phyloP scores from a whole-genome alignment of 2,888 invertebrate genomes.

The Argyra leucocephala region DNA sequence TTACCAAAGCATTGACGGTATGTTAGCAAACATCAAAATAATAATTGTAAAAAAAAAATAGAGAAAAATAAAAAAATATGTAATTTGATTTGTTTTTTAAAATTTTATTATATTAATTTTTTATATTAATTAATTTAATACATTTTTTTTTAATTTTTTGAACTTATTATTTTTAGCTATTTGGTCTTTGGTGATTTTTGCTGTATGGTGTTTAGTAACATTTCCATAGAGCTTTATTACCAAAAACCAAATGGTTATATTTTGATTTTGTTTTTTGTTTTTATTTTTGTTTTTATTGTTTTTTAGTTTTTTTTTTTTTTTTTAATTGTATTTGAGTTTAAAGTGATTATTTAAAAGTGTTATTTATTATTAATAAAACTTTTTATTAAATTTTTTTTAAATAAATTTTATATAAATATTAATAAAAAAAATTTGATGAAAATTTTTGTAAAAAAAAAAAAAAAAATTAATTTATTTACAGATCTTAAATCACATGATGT shows the following conservation, averaged over 20 bases:
- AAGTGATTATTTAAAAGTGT: too few species aligned
- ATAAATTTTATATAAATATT: neutral
- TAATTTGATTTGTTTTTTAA: constrained; percentile 15
- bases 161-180: constrained; percentile 42
- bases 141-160: constrained; percentile 23
- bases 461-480: constrained; percentile 23
- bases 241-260: constrained; percentile 52
- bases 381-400: neutral
- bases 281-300: constrained; percentile 16
- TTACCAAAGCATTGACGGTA: constrained; percentile 75
- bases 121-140: constrained; percentile 18
- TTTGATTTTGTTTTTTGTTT: constrained; percentile 27
- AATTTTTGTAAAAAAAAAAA: neutral
- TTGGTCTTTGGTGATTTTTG: constrained; percentile 65
- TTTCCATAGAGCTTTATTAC: constrained; percentile 65
- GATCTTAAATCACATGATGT: constrained; percentile 39
- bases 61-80: too few species aligned
- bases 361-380: too few species aligned
- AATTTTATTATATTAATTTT: constrained; percentile 16
- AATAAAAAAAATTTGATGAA: neutral
- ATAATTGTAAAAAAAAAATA: neutral
- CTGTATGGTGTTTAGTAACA: constrained; percentile 50
- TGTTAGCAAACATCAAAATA: constrained; percentile 20
- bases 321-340: constrained; percentile 1
- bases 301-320: neutral